phyloP scores from a whole-genome alignment of 2,888 invertebrate species.

The Stenodema calcarata region DNA sequence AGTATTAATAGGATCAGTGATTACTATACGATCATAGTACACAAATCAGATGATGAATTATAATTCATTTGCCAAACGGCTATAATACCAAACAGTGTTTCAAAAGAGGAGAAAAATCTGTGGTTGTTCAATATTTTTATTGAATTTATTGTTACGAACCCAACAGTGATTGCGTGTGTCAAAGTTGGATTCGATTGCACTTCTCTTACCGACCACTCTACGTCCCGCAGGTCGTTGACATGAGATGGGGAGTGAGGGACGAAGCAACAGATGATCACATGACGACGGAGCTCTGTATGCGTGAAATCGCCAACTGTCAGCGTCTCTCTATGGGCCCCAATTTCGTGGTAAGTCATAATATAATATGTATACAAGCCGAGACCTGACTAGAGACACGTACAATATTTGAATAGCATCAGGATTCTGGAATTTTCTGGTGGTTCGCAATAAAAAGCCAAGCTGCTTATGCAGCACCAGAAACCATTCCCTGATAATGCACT shows the following conservation, averaged over 20 bases:
- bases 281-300: slow-evolving; percentile 98
- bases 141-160: neutral
- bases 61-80: neutral
- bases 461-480: too few relatives aligned
- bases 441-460: too few relatives aligned
- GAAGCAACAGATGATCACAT: slow-evolving; percentile 99
- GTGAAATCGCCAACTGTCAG: slow-evolving; percentile 97
- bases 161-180: neutral
- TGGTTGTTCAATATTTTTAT: neutral
- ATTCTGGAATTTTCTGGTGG: too few relatives aligned
- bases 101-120: neutral
- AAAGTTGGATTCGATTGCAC: neutral
- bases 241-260: slow-evolving; percentile 98
- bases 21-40: too few relatives aligned
- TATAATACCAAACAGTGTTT: too few relatives aligned
- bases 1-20: too few relatives aligned
- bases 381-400: too few relatives aligned
- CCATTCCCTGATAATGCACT: too few relatives aligned
- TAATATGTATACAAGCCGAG: too few relatives aligned
- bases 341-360: slow-evolving; percentile 87
- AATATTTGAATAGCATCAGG: too few relatives aligned
- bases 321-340: slow-evolving; percentile 96
- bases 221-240: slow-evolving; percentile 84
- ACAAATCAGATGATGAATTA: too few relatives aligned
- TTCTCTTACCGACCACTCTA: neutral